Evolutionary conservation across 2,888 invertebrate genomes (phyloP).

Genomic region (Pollenia griseotomentosa): DNA sequence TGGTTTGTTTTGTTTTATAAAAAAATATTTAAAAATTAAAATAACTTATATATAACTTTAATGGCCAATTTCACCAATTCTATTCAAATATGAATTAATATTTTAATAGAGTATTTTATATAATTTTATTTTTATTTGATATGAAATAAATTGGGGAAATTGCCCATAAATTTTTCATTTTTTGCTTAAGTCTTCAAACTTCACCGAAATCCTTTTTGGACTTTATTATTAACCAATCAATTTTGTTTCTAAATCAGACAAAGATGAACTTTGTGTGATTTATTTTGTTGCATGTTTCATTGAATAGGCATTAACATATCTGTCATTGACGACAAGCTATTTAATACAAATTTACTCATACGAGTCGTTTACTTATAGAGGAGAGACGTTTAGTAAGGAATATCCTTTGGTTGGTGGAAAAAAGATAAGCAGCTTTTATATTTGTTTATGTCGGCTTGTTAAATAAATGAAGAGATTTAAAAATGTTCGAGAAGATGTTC

Average conservation of each 20-base stretch:
- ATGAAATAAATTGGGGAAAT: too few species aligned
- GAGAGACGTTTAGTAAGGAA: background rate
- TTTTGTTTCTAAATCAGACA: background rate
- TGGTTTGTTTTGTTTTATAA: too few species aligned
- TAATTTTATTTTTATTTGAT: too few species aligned
- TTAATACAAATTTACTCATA: constrained; percentile 23
- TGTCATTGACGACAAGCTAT: constrained; percentile 53
- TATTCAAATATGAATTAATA: too few species aligned
- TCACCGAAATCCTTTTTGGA: constrained; percentile 6
- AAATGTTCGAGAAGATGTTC: too few species aligned
- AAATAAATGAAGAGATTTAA: background rate
- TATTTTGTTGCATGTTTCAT: constrained; percentile 53
- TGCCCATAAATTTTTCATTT: constrained; percentile 17
- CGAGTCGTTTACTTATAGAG: too few species aligned
- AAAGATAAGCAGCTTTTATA: constrained; percentile 26
- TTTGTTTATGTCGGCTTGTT: constrained; percentile 11
- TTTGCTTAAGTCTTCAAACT: constrained; percentile 7
- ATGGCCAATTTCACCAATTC: background rate
- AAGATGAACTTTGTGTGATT: constrained; percentile 22
- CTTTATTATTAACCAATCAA: constrained; percentile 21
- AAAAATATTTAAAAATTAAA: constrained; percentile 49
- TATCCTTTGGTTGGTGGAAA: constrained; percentile 31
- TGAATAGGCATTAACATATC: constrained; percentile 63
- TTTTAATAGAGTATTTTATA: too few species aligned
- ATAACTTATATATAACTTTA: constrained; percentile 56